Base-by-base conservation (phyloP, 2,888 invertebrate species). In the Disparrhopalites patrizii region DNA sequence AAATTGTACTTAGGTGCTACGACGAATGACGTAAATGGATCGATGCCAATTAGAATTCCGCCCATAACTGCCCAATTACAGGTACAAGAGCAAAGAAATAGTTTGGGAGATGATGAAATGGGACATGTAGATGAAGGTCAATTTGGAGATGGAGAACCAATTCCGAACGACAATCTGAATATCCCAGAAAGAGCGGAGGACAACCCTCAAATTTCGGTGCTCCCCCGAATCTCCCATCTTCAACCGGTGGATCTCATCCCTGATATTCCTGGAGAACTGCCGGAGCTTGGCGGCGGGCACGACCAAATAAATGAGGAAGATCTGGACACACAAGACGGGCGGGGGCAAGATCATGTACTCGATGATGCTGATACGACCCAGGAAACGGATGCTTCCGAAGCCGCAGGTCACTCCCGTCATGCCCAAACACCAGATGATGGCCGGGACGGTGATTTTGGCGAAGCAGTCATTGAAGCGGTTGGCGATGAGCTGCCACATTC, bases 381-480 rank as follows among this genome's bases (percentile, higher is more conserved):
- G 13, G 30, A 52, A 52, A 8, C 52, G 52, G n/a, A 52, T 52
- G 18, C 30, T 30, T 3, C 52, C 52, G 23, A 52, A 52, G 18
- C 52, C 30, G 30, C 52, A 52, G 10, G 52, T 52, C 8, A 52
- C 52, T 15, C 51, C 51, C 20, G 51, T 51, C 3, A 27, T 13
- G 2, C 3, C 52, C 5, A 52, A 28, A 52, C 52, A 52, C 52
- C 27, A 52, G 18, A 52, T 52, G 3, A 52, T 52, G n/a, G 30
- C 30, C 3, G 52, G 52, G 3, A 52, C n/a, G 3, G 28, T 28
- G 3, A 52, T 27, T 5, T n/a, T 52, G 5, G 23, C 52, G 30
- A 52, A 52, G 23, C 28, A 52, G 52, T 52, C 52, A n/a, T 52
- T 52, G 28, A 52, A 52, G 10, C 52, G 52, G 23, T 52, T 52